Conservation (phyloP, 2,888 invertebrate genomes). For the Troilus luridus region DNA sequence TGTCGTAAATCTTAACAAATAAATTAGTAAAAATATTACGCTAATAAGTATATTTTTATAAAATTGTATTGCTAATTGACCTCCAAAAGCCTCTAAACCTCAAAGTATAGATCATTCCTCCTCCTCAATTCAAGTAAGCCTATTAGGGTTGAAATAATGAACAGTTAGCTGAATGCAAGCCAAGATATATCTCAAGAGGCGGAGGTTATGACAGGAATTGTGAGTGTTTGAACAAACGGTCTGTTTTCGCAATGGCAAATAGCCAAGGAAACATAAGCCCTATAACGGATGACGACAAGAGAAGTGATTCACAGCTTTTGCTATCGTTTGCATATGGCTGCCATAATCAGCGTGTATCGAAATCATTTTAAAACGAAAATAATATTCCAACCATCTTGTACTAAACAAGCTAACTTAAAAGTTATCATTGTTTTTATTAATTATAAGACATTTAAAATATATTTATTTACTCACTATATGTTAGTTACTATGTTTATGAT, state of each 20-base stretch:
- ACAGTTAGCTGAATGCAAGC: not conserved
- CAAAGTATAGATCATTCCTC: not conserved
- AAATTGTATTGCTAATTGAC: not conserved
- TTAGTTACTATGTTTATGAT: no score
- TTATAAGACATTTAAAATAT: no score
- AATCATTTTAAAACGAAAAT: not conserved
- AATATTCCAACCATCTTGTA: not conserved
- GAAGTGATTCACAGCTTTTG: not conserved
- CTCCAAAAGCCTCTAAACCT: not conserved
- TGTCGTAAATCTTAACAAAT: no score
- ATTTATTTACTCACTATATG: no score
- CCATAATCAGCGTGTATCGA: not conserved
- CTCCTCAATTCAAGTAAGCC: not conserved
- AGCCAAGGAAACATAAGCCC: not conserved
- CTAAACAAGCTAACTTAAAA: not conserved
- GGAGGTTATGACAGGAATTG: not conserved
- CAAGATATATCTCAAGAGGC: not conserved
- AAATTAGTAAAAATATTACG: no score
- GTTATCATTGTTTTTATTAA: not conserved
- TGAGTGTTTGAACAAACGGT: slow-evolving; percentile 5
- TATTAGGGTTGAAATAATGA: not conserved
- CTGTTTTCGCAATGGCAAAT: not conserved
- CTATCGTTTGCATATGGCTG: not conserved
- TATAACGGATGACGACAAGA: not conserved
- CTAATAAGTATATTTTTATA: no score